phyloP scores from a whole-genome alignment of 2,797 vertebrate genomes.

The Salarias fasciatus region DNA sequence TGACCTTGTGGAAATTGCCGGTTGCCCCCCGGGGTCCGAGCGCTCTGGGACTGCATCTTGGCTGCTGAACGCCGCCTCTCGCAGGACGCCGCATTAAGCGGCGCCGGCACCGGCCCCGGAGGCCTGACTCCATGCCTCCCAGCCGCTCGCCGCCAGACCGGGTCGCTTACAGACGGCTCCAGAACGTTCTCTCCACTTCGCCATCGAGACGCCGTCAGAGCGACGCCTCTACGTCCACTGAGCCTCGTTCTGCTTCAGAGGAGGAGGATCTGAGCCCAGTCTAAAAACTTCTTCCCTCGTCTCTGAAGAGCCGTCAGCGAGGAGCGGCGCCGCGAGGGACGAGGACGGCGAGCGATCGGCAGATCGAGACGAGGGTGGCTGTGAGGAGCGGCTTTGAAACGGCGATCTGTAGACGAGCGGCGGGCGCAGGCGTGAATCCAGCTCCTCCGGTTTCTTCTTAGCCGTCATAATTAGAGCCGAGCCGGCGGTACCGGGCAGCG shows the following conservation, averaged over 20 bases:
- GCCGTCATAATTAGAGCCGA: slow-evolving; percentile 66
- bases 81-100: slow-evolving; percentile 60
- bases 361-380: slow-evolving; percentile 50
- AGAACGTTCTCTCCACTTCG: no score
- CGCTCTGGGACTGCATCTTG: slow-evolving; percentile 61
- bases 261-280: slow-evolving; percentile 22
- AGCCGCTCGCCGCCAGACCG: slow-evolving; percentile 17
- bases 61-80: slow-evolving; percentile 54
- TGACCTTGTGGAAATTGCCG: slow-evolving; percentile 82
- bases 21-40: slow-evolving; percentile 61
- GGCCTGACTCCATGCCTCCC: no score
- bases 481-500: slow-evolving; percentile 45
- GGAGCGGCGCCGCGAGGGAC: slow-evolving; percentile 28
- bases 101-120: no score
- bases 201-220: not conserved
- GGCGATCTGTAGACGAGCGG: slow-evolving; percentile 57
- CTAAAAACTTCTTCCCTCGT: slow-evolving; percentile 11
- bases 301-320: slow-evolving; percentile 4
- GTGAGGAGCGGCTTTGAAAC: slow-evolving; percentile 39
- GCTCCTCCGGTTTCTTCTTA: slow-evolving; percentile 33
- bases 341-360: slow-evolving; percentile 46
- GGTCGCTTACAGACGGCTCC: slow-evolving; percentile 2
- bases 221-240: slow-evolving; percentile 18
- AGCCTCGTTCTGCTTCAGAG: slow-evolving; percentile 4
- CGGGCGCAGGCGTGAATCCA: no score